A percentile compares a stretch with the other conserved stretches of the same genome.
phyloP scores from a whole-genome alignment of 2,888 invertebrate genomes.

The Mesopsocus fuscifrons region DNA sequence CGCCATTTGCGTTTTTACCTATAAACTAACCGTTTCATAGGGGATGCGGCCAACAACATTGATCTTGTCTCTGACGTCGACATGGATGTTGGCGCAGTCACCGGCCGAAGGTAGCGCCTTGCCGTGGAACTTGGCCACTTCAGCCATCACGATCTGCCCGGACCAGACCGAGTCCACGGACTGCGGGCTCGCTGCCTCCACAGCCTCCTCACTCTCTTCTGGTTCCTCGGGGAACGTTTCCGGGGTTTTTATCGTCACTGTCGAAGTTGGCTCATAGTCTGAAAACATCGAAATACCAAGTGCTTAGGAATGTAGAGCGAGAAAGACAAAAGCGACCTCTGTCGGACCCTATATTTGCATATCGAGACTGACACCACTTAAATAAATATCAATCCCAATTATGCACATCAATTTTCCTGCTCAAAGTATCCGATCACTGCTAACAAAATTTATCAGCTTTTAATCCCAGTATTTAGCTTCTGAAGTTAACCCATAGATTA shows the following conservation, averaged over 20 bases:
- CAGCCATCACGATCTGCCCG: conserved; percentile 76
- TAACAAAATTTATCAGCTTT: no score
- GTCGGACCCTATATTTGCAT: no score
- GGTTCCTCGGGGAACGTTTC: conserved; percentile 22
- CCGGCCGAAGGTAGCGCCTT: conserved; percentile 61
- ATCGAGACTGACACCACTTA: no score
- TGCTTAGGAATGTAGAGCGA: conserved; percentile 1
- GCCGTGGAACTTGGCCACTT: conserved; percentile 73
- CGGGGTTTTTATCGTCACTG: conserved; percentile 39
- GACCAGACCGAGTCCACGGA: conserved; percentile 51
- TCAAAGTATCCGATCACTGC: no score
- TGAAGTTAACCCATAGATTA: no score
- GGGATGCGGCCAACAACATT: conserved; percentile 77
- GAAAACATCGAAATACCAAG: conserved; percentile 11
- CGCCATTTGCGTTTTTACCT: conserved; percentile 70
- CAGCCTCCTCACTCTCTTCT: conserved; percentile 17
- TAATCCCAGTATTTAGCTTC: no score
- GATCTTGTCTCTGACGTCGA: conserved; percentile 55
- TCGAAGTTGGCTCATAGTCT: conserved; percentile 65
- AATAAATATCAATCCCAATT: no score
- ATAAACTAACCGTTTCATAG: conserved; percentile 1
- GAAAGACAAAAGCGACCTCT: no score
- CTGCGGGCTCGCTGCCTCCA: neutral
- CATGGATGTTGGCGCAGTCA: conserved; percentile 42
- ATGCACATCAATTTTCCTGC: no score